A percentile compares a stretch with the other conserved stretches of the same genome.
These are phyloP conservation scores for Macrosiphum euphorbiae DNA, from an alignment of 2,888 invertebrate genomes.

Conservation along the genomic window DNA sequence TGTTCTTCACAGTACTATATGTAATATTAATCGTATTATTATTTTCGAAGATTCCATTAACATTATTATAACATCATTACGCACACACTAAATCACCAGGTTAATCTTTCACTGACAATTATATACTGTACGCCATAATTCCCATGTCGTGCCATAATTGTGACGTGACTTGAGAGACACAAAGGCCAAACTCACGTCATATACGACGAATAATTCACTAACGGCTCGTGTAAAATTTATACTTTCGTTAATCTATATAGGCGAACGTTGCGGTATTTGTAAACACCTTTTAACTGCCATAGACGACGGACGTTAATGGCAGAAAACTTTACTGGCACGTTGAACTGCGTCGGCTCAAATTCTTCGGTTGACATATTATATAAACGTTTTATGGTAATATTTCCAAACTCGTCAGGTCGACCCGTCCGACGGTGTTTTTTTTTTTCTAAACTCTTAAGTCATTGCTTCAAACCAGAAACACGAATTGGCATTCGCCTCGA, in stretches of 20 bases:
- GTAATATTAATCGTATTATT: no score
- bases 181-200: neutral
- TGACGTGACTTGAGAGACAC: neutral
- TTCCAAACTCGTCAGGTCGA: neutral
- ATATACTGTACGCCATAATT: no score
- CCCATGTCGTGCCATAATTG: no score
- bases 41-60: no score
- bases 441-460: neutral
- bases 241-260: neutral
- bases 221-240: neutral
- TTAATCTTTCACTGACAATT: no score
- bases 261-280: neutral
- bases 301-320: conserved; percentile 29
- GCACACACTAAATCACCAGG: no score
- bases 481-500: neutral
- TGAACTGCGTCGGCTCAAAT: neutral
- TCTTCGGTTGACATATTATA: conserved; percentile 28
- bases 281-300: neutral
- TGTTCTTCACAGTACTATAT: no score
- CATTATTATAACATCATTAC: no score
- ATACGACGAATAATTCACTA: neutral
- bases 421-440: neutral
- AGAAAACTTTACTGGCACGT: neutral
- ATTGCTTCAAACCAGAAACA: neutral
- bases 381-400: conserved; percentile 33